phyloP scores from a whole-genome alignment of 2,113 vertebrate species.

The Chamaea fasciata region DNA sequence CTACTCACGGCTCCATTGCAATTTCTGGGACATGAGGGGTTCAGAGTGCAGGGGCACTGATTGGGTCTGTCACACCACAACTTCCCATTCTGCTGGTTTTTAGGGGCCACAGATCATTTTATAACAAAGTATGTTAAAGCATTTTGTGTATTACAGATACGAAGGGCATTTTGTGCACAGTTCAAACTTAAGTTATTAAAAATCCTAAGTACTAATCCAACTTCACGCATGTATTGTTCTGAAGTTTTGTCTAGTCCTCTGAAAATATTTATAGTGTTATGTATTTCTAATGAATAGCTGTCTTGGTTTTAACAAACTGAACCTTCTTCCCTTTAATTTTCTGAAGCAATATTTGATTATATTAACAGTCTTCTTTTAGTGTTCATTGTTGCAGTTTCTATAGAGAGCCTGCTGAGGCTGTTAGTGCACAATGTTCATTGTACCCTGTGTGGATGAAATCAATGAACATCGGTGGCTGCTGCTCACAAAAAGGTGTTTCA shows the following conservation, averaged over 20 bases:
- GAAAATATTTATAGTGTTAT: not conserved
- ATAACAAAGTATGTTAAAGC: not conserved
- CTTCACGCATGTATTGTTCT: not conserved
- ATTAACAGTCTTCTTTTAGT: not conserved
- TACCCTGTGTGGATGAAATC: not conserved
- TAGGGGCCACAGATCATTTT: not conserved
- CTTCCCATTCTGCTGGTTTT: not conserved
- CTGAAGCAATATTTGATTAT: not conserved
- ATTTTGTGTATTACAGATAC: not conserved
- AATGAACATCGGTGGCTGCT: not conserved
- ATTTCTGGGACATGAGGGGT: slow-evolving; percentile 21
- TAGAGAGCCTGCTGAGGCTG: not conserved
- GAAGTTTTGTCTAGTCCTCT: not conserved
- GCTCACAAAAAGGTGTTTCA: not conserved
- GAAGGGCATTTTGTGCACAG: not conserved
- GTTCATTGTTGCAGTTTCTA: not conserved
- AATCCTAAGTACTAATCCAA: not conserved
- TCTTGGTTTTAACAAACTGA: not conserved
- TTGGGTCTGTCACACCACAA: not conserved
- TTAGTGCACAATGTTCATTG: not conserved
- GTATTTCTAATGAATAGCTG: not conserved
- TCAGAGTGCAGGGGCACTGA: not conserved
- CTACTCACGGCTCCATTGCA: not conserved
- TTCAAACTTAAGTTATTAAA: not conserved
- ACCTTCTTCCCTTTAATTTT: not conserved